Base-by-base conservation (phyloP, 2,797 vertebrate genomes). In the Thaleichthys pacificus region DNA sequence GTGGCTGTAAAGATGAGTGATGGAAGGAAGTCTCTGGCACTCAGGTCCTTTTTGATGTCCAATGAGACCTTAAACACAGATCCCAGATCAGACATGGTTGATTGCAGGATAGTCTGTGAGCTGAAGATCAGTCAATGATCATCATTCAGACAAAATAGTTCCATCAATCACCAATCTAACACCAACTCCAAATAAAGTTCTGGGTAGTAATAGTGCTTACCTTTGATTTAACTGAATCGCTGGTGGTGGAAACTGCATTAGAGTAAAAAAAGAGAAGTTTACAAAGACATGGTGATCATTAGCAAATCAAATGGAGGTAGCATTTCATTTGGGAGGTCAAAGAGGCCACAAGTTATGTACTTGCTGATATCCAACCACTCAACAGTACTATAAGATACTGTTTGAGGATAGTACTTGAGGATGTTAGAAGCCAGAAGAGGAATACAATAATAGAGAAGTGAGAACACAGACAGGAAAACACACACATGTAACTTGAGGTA, bases 141-240 rank as follows among this genome's bases (percentile, higher is more conserved):
- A 56, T 12, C 15, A 56, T 56, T 19, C 19, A 56, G 51, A 56
- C 51, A 47, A 47, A 11, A 47, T 47, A 47, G 8, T 47, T 47
- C 42, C 42, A 14, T 47, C 12, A 12, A 47, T 47, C 42, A 47
- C 11, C 42, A 47, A 56, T 56, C 6, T 56, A n/a, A n/a, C 19
- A 56, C 11, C 42, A 14, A 56, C 9, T 61, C 57, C 15, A 47
- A 51, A 57, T 62, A 30, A 47, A 56, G 54, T 8, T 57, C 32
- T 28, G 58, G 26, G 21, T 21, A 56, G 69, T 21, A 19, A 30
- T 4, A 56, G 51, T 73, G 1, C 91, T 91, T 90, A 97, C 97
- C 97, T 97, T 98, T 28, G 91, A 93, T 87, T 95, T 97, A 92
- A 94, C 87, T 67, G 95, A 95, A 91, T 95, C 93, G 84, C 93